Percentiles rank a stretch among this genome's conserved stretches.
phyloP scores from a whole-genome alignment of 2,797 vertebrate species.

The Muscicapa striata region DNA sequence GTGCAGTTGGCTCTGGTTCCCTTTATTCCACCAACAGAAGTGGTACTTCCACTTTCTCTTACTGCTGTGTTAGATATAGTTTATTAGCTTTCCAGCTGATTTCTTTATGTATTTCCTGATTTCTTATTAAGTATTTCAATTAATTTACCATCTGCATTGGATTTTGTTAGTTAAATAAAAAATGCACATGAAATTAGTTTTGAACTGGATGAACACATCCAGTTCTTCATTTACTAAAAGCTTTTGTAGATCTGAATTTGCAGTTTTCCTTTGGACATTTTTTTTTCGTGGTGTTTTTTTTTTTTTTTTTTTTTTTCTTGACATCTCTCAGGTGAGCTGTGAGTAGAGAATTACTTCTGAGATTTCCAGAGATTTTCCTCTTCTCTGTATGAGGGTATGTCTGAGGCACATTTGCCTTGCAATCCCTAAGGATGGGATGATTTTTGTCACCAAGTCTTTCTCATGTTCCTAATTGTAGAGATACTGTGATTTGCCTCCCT shows the following conservation, averaged over 20 bases:
- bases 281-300: not conserved
- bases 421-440: not conserved
- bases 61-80: conserved; percentile 42
- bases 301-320: not conserved
- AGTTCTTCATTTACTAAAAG: not conserved
- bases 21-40: not conserved
- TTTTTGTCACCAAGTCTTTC: not conserved
- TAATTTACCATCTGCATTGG: conserved; percentile 53
- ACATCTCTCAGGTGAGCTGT: not conserved
- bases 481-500: not conserved
- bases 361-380: not conserved
- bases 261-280: not conserved
- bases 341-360: not conserved
- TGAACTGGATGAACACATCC: not conserved
- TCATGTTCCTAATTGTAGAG: not conserved
- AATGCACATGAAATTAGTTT: not conserved
- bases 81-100: conserved; percentile 57
- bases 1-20: not conserved
- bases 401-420: not conserved
- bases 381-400: not conserved
- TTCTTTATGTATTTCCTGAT: conserved; percentile 46
- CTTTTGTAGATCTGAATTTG: not conserved
- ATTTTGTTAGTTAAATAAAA: conserved; percentile 51
- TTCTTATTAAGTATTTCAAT: conserved; percentile 46
- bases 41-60: conserved; percentile 8